Base-by-base conservation (phyloP, 2,888 invertebrate genomes). In the Cheilosia impressa region DNA sequence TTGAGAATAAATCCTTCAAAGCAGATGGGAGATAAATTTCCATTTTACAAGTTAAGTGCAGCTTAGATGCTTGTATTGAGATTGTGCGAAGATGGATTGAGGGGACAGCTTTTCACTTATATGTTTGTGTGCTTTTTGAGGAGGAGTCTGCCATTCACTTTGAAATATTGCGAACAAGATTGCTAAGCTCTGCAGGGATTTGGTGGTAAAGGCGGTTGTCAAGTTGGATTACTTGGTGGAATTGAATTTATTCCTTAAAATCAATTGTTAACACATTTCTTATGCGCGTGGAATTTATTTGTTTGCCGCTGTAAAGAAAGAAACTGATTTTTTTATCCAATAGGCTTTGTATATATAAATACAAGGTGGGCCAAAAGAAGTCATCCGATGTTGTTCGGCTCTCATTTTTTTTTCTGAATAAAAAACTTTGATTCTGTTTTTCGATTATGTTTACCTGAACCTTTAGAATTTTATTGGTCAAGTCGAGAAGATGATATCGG, bases 21-120 rank as follows among this genome's bases (percentile, higher is more conserved):
- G 68, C 87, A 81, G 87, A 87, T 87, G 87, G 76, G 63, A 87
- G 75, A 87, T 87, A 87, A 81, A 87, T 87, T 87, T 82, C 82
- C 77, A 87, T 82, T 87, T 87, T 78, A 78, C 76, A 85, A 85
- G 85, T 84, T 84, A 75, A 84, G 80, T 80, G 75, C 84, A 71
- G 84, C 80, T 84, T 84, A 81, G 62, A 57, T 81, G 63, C 71
- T 85, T 77, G 52, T 85, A 75, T 75, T 85, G 76, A 72, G 68
- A 85, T 66, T 80, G 53, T 80, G 60, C 31, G 72, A 85, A 80
- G 77, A 77, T 81, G 53, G 80, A 80, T 85, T 79, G 79, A 45
- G 68, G 41, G 55, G 63, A 47, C 43, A 34, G 53, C 57, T 55
- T 62, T 53, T 2, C n/a, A 13, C n/a, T 13, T 17, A 15, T 69